Conservation (phyloP, 1,140 invertebrate species). For the Hyles vespertilio region DNA sequence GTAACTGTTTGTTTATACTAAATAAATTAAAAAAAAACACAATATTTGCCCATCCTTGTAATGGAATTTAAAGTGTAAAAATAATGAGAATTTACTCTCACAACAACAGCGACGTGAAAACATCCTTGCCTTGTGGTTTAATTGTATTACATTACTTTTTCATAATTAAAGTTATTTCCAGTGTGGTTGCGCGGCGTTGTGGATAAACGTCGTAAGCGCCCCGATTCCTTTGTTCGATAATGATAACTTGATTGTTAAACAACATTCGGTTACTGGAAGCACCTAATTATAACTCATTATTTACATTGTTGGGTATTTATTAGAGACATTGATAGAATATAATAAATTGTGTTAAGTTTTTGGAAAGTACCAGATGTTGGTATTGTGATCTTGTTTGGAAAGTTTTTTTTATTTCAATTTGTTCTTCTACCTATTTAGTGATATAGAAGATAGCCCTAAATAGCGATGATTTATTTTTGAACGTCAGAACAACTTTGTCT, state of each 20-base stretch:
- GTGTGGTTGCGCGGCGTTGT: constrained; percentile 27
- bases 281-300: constrained; percentile 12
- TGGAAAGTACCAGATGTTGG: no score
- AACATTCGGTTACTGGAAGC: constrained; percentile 35
- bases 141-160: constrained; percentile 46
- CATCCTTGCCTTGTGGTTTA: constrained; percentile 46
- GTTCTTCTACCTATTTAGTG: no score
- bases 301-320: background rate
- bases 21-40: no score
- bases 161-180: constrained; percentile 41
- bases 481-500: no score
- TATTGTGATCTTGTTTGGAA: no score
- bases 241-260: constrained; percentile 37
- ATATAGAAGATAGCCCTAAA: no score
- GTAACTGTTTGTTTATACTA: no score
- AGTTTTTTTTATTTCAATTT: no score
- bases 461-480: no score
- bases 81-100: constrained; percentile 22
- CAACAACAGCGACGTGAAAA: constrained; percentile 19
- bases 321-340: background rate
- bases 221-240: constrained; percentile 37
- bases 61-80: no score
- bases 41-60: no score
- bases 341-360: background rate
- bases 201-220: constrained; percentile 25